Percentiles rank a stretch among this genome's conserved stretches.
Evolutionary conservation across 2,888 invertebrate species (phyloP).

Genomic region (Balanococcus diminutus): DNA sequence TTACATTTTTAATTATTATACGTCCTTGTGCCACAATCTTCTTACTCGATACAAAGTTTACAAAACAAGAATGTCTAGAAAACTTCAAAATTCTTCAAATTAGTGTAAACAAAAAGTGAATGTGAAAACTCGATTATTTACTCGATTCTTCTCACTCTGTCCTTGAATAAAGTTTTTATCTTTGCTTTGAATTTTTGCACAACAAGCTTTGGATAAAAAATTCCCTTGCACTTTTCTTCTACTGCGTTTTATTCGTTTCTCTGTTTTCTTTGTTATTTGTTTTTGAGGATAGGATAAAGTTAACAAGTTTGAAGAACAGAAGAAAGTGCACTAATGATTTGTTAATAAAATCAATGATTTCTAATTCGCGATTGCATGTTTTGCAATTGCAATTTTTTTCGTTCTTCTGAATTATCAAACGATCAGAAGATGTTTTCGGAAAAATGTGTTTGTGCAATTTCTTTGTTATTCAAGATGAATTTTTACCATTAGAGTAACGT

Average conservation of each 20-base stretch:
- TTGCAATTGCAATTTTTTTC: not conserved
- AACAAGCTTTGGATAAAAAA: not conserved
- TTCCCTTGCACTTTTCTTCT: conserved; percentile 3
- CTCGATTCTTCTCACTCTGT: no score
- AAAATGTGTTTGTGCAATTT: not conserved
- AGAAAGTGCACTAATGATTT: not conserved
- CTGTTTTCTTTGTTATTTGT: conserved; percentile 12
- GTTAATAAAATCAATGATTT: not conserved
- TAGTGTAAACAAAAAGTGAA: no score
- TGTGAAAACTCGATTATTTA: no score
- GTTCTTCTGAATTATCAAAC: not conserved
- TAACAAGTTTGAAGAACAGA: conserved; percentile 3
- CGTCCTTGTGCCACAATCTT: no score
- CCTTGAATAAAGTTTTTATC: no score
- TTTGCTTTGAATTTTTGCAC: not conserved
- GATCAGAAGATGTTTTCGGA: not conserved
- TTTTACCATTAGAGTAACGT: not conserved
- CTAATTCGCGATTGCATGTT: conserved; percentile 8
- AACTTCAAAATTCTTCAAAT: no score
- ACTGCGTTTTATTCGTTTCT: conserved; percentile 14
- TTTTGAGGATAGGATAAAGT: conserved; percentile 5
- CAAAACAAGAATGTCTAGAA: no score
- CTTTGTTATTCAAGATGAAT: not conserved
- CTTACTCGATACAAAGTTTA: no score
- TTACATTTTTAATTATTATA: no score